A percentile compares a stretch with the other conserved stretches of the same genome.
phyloP scores from a whole-genome alignment of 2,797 vertebrate species.

The Rallus crepitans region DNA sequence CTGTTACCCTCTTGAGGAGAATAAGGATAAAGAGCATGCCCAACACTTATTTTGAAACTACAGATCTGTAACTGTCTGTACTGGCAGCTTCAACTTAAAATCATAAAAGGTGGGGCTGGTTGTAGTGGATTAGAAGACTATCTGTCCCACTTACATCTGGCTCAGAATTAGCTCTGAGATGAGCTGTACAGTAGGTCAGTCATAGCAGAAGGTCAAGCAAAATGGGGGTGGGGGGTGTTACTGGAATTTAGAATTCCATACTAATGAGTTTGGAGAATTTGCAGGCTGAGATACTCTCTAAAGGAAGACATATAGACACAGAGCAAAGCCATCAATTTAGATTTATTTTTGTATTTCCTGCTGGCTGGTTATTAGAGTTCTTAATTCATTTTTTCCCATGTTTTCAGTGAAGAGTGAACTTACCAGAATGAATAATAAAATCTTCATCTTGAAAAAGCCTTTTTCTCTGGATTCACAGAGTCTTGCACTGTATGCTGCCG shows the following conservation, averaged over 20 bases:
- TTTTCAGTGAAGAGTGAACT: slow-evolving; percentile 12
- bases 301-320: not conserved
- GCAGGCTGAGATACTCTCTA: not conserved
- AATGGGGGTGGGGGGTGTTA: not conserved
- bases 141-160: not conserved
- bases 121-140: not conserved
- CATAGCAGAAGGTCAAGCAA: slow-evolving; percentile 34
- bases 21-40: slow-evolving; percentile 56
- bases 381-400: slow-evolving; percentile 21
- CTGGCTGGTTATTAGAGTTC: not conserved
- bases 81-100: not conserved
- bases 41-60: slow-evolving; percentile 58
- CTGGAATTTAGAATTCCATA: slow-evolving; percentile 18
- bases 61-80: not conserved
- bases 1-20: slow-evolving; percentile 30
- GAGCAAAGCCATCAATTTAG: not conserved
- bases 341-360: slow-evolving; percentile 53
- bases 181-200: not conserved
- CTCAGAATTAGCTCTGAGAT: not conserved
- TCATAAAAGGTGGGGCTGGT: not conserved
- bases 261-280: slow-evolving; percentile 35
- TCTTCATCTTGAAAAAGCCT: not conserved
- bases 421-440: not conserved
- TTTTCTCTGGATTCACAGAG: not conserved
- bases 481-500: not conserved